Conservation (phyloP, 2,797 vertebrate species). For the Artibeus jamaicensis region DNA sequence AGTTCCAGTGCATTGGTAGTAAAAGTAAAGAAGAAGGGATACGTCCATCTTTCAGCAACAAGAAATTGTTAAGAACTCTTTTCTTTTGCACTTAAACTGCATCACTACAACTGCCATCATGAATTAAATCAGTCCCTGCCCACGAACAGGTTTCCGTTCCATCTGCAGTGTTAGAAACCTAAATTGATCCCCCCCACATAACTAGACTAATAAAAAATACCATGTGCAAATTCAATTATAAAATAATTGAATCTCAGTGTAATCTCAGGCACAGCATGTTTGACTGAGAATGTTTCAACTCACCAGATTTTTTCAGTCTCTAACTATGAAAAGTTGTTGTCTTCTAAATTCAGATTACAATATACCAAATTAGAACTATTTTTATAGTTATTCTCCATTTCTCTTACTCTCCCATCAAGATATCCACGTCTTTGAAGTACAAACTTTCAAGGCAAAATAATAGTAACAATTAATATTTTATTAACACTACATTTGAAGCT, state of each 20-base stretch:
- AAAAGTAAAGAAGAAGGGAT: neutral
- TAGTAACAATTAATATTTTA: conserved; percentile 10
- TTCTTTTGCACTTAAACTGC: conserved; percentile 27
- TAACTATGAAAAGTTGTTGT: neutral
- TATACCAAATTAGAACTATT: neutral
- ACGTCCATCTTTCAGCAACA: neutral
- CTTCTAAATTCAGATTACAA: conserved; percentile 6
- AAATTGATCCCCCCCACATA: neutral
- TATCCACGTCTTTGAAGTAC: neutral
- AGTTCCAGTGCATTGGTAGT: neutral
- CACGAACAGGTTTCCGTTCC: neutral
- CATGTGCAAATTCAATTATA: conserved; percentile 10
- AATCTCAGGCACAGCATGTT: neutral
- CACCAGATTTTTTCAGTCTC: neutral
- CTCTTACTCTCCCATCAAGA: neutral
- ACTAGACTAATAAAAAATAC: conserved; percentile 19
- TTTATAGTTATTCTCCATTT: neutral
- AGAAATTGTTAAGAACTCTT: neutral
- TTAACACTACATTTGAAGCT: neutral
- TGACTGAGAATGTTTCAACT: neutral
- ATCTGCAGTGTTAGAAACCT: neutral
- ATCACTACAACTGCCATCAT: neutral
- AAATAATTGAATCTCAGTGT: neutral
- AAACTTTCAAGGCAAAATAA: conserved; percentile 26
- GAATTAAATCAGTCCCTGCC: neutral